Base-by-base conservation (phyloP, 1,140 invertebrate species). In the Scaptomyza graminum region DNA sequence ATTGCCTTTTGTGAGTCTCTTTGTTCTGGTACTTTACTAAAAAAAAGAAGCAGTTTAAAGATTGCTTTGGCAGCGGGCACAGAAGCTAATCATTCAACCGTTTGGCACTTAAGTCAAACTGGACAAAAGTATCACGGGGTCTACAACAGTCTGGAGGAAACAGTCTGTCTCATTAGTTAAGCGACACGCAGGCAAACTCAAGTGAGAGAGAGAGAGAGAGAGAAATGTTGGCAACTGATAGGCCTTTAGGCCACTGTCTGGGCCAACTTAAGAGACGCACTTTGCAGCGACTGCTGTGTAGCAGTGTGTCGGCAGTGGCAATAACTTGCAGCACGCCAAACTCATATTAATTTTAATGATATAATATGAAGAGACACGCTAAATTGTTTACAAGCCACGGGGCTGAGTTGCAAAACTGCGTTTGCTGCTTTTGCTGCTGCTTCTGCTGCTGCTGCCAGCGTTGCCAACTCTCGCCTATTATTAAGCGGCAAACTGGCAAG, bases 321-420 rank as follows among this genome's bases (percentile, higher is more conserved):
- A 60, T 66, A 82, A 73, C 83, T 82, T 73, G 62, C 51, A 64
- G 75, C 83, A 87, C 83, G 83, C 83, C 59, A 87, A 82, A 83
- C 68, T 82, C 83, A 71, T 88, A 87, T 87, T 87, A 87, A 87
- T 88, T 83, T 88, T 87, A 87, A 87, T 87, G 83, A 87, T 87
- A 87, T 87, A 87, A 87, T 87, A 87, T 73, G 84, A 75, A 59
- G 79, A 87, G 83, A 83, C 83, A 87, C 79, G 83, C 83, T 87
- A 87, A 87, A 87, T 88, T 83, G 83, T 87, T 87, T 87, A 79
- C 83, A 79, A 79, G 79, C 67, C 68, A 75, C 75, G 62, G 62
- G 50, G 74, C 64, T 70, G 64, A 55, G 59, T 64, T 28, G 68
- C 52, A n/a, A 66, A 57, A 51, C 55, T 73, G 74, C 59, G 74